Evolutionary conservation across 2,888 invertebrate species (phyloP).

Genomic region (Hypomecis atomaria): DNA sequence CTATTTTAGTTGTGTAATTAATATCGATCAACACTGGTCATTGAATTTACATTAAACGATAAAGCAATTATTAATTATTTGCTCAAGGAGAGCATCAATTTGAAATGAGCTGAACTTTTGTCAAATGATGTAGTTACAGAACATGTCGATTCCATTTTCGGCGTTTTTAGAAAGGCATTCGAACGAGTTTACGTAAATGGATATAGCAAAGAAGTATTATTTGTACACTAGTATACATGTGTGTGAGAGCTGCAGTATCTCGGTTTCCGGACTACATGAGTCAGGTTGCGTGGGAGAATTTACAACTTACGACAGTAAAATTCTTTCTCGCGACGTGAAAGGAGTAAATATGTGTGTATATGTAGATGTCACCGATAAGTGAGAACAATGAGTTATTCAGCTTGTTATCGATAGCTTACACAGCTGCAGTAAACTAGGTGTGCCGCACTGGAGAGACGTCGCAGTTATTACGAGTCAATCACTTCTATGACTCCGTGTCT

Average conservation of each 20-base stretch:
- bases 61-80: constrained; percentile 14
- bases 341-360: constrained; percentile 33
- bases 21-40: constrained; percentile 9
- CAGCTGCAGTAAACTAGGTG: constrained; percentile 59
- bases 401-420: constrained; percentile 69
- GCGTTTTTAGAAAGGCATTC: constrained; percentile 38
- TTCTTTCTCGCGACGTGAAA: constrained; percentile 44
- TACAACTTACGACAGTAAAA: constrained; percentile 52
- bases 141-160: constrained; percentile 32
- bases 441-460: constrained; percentile 46
- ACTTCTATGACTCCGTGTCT: constrained; percentile 57
- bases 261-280: constrained; percentile 55
- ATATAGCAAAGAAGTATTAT: constrained; percentile 38
- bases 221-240: constrained; percentile 38
- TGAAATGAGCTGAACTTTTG: constrained; percentile 20
- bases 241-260: constrained; percentile 47
- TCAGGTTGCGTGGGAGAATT: constrained; percentile 59
- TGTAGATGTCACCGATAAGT: constrained; percentile 44
- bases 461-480: constrained; percentile 61
- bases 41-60: constrained; percentile 12
- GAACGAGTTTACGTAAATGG: constrained; percentile 35
- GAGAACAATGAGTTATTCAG: constrained; percentile 70
- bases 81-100: constrained; percentile 7
- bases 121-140: constrained; percentile 26
- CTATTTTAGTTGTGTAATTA: constrained; percentile 26